Percentiles rank a stretch among this genome's conserved stretches.
Evolutionary conservation across 64 coral and sea anemone species (phyloP).

Genomic region (Stylophora pistillata): DNA sequence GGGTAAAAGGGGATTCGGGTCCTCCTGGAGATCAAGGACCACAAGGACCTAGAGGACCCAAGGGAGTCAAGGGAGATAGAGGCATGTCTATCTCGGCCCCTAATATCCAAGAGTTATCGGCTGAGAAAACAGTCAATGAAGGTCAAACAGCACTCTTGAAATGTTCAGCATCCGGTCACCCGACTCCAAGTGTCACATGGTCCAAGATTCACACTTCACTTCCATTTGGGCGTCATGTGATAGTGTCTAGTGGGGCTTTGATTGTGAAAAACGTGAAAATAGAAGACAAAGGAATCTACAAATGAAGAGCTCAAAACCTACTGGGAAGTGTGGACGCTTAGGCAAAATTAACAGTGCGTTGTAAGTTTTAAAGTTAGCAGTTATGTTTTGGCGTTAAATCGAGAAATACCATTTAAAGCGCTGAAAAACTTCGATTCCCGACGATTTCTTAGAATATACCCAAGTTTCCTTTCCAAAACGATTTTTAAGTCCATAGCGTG

Average conservation of each 20-base stretch:
- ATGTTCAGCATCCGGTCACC: constrained; percentile 47
- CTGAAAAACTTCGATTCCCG: too few relatives aligned
- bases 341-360: background rate
- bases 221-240: constrained; percentile 25
- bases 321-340: background rate
- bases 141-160: constrained; percentile 1
- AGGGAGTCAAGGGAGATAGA: background rate
- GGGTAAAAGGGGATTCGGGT: constrained; percentile 2
- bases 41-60: background rate
- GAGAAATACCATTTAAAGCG: too few relatives aligned
- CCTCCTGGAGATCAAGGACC: constrained; percentile 1
- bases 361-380: too few relatives aligned
- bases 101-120: background rate
- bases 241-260: constrained; percentile 4
- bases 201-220: background rate
- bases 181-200: constrained; percentile 44
- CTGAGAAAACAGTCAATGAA: constrained; percentile 21
- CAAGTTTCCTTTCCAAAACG: too few relatives aligned
- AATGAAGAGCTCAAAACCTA: background rate
- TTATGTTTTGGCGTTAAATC: too few relatives aligned
- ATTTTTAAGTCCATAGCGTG: too few relatives aligned
- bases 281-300: background rate
- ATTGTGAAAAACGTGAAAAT: constrained; percentile 11
- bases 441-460: too few relatives aligned
- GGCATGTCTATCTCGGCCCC: background rate